A percentile compares a stretch with the other conserved stretches of the same genome.
Conservation (phyloP, 2,113 vertebrate genomes). For the Zosterops japonicus region DNA sequence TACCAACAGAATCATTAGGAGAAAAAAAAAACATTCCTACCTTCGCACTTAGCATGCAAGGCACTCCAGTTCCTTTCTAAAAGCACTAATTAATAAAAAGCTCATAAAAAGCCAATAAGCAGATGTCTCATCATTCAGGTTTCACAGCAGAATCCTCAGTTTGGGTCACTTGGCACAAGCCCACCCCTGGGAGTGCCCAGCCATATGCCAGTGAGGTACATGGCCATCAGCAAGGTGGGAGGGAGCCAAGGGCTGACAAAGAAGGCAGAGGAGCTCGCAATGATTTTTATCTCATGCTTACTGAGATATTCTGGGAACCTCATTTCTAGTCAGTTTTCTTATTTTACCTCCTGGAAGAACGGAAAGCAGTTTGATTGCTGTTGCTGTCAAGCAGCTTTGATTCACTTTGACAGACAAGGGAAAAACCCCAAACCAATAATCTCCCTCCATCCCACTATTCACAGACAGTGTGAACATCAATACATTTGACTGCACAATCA, state of each 20-base stretch:
- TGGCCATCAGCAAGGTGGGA: background rate
- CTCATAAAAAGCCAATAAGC: slow-evolving; percentile 36
- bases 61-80: background rate
- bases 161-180: slow-evolving; percentile 13
- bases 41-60: background rate
- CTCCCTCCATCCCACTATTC: background rate
- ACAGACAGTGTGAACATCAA: background rate
- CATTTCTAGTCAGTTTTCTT: background rate
- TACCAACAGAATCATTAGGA: background rate
- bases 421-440: background rate
- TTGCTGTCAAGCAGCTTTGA: background rate
- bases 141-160: background rate
- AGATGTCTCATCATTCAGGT: background rate
- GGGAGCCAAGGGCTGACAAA: background rate
- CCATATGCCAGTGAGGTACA: background rate
- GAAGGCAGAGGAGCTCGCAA: background rate
- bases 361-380: background rate
- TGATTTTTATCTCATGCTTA: background rate
- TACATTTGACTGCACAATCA: background rate
- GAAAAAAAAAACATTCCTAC: background rate
- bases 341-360: slow-evolving; percentile 29
- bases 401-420: background rate
- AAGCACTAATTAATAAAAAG: slow-evolving; percentile 14
- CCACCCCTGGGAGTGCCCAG: background rate
- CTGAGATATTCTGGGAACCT: slow-evolving; percentile 9